These are phyloP conservation scores for Siniperca obscura DNA, from an alignment of 2,797 vertebrate species.

Conservation along the genomic window DNA sequence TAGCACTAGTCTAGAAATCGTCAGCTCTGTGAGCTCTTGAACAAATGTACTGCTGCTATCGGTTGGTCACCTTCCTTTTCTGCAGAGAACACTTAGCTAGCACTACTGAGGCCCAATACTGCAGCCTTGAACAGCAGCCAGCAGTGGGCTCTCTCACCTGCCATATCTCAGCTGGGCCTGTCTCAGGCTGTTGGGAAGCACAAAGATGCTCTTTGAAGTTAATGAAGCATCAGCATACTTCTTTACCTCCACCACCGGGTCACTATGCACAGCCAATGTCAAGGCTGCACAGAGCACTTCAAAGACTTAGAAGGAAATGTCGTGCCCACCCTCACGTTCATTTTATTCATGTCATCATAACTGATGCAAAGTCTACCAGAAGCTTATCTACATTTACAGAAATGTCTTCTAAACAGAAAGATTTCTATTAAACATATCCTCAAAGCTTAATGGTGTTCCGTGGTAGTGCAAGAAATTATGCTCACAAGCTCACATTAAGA, in stretches of 20 bases:
- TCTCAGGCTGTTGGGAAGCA: constrained; percentile 57
- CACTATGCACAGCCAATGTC: constrained; percentile 65
- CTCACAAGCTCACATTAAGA: constrained; percentile 46
- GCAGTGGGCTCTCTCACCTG: constrained; percentile 63
- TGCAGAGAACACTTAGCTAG: constrained; percentile 53
- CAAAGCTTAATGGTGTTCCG: background rate
- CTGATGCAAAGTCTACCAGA: background rate
- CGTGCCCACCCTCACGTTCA: constrained; percentile 38
- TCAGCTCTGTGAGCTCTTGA: constrained; percentile 32
- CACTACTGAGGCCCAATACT: constrained; percentile 37
- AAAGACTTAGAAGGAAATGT: constrained; percentile 37
- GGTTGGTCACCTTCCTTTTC: constrained; percentile 42
- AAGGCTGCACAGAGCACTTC: constrained; percentile 49
- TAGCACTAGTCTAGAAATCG: constrained; percentile 2
- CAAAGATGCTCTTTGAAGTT: constrained; percentile 76
- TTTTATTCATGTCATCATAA: constrained; percentile 16
- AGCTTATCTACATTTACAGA: constrained; percentile 5
- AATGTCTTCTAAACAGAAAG: background rate
- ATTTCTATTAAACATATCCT: background rate
- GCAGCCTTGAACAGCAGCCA: constrained; percentile 75
- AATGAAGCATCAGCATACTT: constrained; percentile 75
- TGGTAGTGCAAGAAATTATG: constrained; percentile 9
- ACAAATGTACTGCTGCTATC: constrained; percentile 24
- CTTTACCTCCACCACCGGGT: constrained; percentile 63
- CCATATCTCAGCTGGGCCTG: constrained; percentile 55